Conservation (phyloP, 2,888 invertebrate species). For the Lochmaea crataegi region DNA sequence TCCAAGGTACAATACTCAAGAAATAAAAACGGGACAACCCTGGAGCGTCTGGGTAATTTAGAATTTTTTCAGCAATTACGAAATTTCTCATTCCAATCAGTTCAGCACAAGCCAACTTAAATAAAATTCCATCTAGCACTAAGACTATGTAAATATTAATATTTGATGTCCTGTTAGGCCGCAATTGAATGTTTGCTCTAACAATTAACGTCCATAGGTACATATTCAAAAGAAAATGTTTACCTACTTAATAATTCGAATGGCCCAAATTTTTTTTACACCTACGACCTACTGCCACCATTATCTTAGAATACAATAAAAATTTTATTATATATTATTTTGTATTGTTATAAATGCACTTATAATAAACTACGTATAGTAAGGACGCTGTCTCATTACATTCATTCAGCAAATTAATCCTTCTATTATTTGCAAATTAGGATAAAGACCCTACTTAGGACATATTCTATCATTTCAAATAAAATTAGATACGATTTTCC, state of each 20-base stretch:
- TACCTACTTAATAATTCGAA: conserved; percentile 5
- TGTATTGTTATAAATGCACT: too few relatives aligned
- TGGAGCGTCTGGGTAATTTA: too few relatives aligned
- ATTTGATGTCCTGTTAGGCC: conserved; percentile 40
- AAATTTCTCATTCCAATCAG: not conserved
- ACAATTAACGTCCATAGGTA: conserved; percentile 22
- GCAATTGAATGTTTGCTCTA: conserved; percentile 26
- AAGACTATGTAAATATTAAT: conserved; percentile 34
- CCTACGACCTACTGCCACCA: conserved; percentile 26
- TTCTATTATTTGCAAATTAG: too few relatives aligned
- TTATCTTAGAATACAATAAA: conserved; percentile 5
- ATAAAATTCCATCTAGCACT: conserved; percentile 16
- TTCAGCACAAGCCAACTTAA: conserved; percentile 20
- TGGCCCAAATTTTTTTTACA: conserved; percentile 16
- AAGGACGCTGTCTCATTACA: too few relatives aligned
- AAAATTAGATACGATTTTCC: too few relatives aligned
- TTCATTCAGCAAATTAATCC: too few relatives aligned
- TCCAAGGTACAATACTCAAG: too few relatives aligned
- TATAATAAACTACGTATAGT: too few relatives aligned
- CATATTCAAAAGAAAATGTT: conserved; percentile 17
- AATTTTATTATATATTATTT: not conserved
- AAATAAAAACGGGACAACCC: too few relatives aligned
- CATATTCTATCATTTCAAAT: too few relatives aligned
- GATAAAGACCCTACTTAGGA: too few relatives aligned
- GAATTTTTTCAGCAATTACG: not conserved